A percentile compares a stretch with the other conserved stretches of the same genome.
Conservation (phyloP, 1,140 invertebrate genomes). For the Leptonema lineaticorne region DNA sequence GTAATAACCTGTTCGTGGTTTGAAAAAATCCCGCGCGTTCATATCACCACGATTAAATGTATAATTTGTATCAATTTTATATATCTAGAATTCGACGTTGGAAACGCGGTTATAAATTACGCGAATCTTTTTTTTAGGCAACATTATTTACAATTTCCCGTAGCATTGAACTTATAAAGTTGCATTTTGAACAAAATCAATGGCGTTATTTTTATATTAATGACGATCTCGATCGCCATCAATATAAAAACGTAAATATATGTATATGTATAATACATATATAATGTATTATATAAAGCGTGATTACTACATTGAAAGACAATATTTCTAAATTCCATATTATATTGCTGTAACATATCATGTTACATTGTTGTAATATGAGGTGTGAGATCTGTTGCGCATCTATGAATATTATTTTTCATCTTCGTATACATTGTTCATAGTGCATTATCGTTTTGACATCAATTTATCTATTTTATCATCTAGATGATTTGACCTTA, state of each 20-base stretch:
- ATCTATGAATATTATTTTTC: background rate
- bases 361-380: constrained; percentile 1
- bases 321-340: background rate
- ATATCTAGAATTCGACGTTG: background rate
- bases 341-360: background rate
- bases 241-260: too few relatives aligned
- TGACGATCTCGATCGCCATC: too few relatives aligned
- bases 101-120: constrained; percentile 5
- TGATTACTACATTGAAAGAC: background rate
- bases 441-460: background rate
- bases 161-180: constrained; percentile 7
- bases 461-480: too few relatives aligned
- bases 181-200: background rate
- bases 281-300: background rate
- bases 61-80: constrained; percentile 6
- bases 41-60: background rate
- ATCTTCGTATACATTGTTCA: background rate
- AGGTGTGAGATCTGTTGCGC: constrained; percentile 4
- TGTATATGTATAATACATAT: background rate
- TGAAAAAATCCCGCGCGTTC: background rate
- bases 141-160: constrained; percentile 16
- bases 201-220: too few relatives aligned
- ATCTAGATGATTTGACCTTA: too few relatives aligned
- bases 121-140: constrained; percentile 5
- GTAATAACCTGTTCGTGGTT: background rate